Base-by-base conservation (phyloP, 2,113 vertebrate genomes). In the Colaptes auratus region DNA sequence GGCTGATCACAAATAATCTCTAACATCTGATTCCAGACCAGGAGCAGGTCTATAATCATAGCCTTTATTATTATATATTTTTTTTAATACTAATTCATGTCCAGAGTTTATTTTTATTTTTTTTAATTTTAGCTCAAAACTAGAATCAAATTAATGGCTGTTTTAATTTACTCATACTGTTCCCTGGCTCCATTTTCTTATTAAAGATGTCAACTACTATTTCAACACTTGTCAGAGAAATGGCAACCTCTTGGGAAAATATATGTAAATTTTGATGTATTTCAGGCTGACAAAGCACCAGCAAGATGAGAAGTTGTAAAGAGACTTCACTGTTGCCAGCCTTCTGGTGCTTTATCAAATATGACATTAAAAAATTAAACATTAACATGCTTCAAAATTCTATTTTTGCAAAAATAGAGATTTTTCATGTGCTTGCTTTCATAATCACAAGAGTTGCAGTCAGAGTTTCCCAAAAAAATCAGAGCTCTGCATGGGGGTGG, bases 141-240 rank as follows among this genome's bases (percentile, higher is more conserved):
- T 30, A 70, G 25, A 95, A 48, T 86, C 9, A 89, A 93, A 86
- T 71, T 70, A 93, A 79, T 71, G 58, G 58, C 17, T 70, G 31
- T 79, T 91, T 90, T 69, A 89, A 94, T 91, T 93, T 33, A 83
- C 27, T 73, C 15, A 65, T 82, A 88, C 56, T 64, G 8, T 66
- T 92, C 28, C 20, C 64, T 72, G 15, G n/a, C 25, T 87, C 63
- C 33, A 44, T 59, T 95, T 95, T 61, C 64, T 74, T 90, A 78
- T 86, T 89, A 64, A 90, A 91, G 17, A 55, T 71, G 55, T 35
- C 36, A 88, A 59, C 46, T 85, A 31, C 35, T 66, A 58, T 82
- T 96, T 88, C 83, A 93, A 63, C 23, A 53, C 33, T 63, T 86
- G 48, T 79, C 83, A 77, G 60, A 83, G 67, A 91, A 82, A 72